A percentile compares a stretch with the other conserved stretches of the same genome.
phyloP scores from a whole-genome alignment of 2,113 vertebrate species.

The Ochotona curzoniae region DNA sequence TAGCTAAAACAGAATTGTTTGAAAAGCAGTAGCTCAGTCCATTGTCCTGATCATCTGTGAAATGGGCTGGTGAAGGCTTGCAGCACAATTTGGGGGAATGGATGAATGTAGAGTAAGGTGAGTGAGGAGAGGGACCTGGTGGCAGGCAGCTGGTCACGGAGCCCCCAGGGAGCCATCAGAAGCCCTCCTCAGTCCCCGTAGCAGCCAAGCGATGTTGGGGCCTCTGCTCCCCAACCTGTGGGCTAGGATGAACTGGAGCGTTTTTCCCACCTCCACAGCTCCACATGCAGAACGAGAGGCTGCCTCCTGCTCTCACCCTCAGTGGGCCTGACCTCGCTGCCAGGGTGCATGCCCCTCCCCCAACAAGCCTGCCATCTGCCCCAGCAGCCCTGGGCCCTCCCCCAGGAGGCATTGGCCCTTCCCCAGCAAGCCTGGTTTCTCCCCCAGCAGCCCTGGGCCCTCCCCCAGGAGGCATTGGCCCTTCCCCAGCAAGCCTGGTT shows the following conservation, averaged over 20 bases:
- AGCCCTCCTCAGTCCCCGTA: neutral
- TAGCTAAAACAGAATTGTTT: too few relatives aligned
- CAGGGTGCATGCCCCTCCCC: too few relatives aligned
- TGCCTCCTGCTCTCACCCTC: neutral
- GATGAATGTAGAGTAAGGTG: neutral
- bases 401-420: neutral
- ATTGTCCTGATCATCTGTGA: neutral
- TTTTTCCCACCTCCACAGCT: neutral
- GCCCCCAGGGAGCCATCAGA: too few relatives aligned
- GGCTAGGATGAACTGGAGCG: neutral
- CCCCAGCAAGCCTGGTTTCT: neutral
- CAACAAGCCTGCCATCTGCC: too few relatives aligned
- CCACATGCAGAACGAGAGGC: neutral
- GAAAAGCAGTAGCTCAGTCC: neutral
- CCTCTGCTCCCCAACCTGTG: neutral
- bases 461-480: too few relatives aligned
- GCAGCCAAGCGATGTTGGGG: neutral
- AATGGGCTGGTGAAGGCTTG: neutral
- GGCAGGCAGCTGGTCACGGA: too few relatives aligned
- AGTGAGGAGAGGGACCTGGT: neutral
- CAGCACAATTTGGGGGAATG: constrained; percentile 7
- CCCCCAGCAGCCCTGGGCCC: neutral
- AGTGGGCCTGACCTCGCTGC: too few relatives aligned
- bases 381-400: too few relatives aligned
- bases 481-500: too few relatives aligned